Conservation (phyloP, 2,888 invertebrate species). For the Rhingia campestris region DNA sequence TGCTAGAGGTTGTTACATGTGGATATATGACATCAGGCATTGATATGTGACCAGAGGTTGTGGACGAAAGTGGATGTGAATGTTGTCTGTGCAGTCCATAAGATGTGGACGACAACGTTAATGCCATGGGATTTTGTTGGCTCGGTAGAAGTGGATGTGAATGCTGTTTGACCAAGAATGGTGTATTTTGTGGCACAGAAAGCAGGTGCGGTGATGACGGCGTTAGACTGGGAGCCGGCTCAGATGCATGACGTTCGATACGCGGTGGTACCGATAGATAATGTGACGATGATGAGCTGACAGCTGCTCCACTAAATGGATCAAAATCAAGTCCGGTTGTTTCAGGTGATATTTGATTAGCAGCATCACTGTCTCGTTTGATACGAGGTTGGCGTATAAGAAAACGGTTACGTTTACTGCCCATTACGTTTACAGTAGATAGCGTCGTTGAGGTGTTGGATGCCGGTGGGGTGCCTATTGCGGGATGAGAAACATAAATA, state of each 20-base stretch:
- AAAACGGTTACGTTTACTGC: conserved; percentile 86
- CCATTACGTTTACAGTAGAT: conserved; percentile 81
- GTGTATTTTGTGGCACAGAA: conserved; percentile 84
- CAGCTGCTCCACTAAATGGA: conserved; percentile 76
- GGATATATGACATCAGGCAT: conserved; percentile 81
- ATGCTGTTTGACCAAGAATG: conserved; percentile 86
- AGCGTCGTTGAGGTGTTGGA: conserved; percentile 59
- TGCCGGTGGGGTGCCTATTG: conserved; percentile 56
- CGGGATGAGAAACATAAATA: not conserved
- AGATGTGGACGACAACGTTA: conserved; percentile 75
- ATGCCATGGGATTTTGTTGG: conserved; percentile 82
- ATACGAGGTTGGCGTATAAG: conserved; percentile 87
- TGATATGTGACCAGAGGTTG: conserved; percentile 79
- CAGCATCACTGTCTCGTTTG: conserved; percentile 86
- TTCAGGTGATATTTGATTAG: conserved; percentile 81
- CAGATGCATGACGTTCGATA: conserved; percentile 85
- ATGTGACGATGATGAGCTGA: conserved; percentile 74
- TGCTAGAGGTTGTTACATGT: conserved; percentile 62
- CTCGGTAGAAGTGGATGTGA: conserved; percentile 87
- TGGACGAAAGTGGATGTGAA: conserved; percentile 83
- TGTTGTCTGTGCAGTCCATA: conserved; percentile 83
- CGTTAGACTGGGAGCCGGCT: conserved; percentile 84
- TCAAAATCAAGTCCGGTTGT: conserved; percentile 78
- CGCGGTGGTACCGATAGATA: conserved; percentile 84
- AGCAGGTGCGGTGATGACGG: conserved; percentile 85